These are phyloP conservation scores for Hofmannophila pseudospretella DNA, from an alignment of 2,888 invertebrate genomes.

Conservation along the genomic window DNA sequence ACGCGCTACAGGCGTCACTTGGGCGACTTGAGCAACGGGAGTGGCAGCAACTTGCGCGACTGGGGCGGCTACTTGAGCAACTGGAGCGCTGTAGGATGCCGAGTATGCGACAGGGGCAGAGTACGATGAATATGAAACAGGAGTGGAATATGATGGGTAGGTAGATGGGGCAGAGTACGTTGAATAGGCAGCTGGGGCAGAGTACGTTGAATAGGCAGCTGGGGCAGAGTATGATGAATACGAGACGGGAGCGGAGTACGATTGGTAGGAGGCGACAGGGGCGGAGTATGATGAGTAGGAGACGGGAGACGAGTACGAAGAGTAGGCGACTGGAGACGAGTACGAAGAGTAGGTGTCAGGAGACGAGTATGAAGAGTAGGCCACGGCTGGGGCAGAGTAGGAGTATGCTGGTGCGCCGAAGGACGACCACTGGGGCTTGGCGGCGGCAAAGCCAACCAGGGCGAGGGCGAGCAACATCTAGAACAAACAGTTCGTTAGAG, in stretches of 20 bases:
- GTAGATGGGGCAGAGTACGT: slow-evolving; percentile 14
- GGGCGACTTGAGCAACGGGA: slow-evolving; percentile 18
- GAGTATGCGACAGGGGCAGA: slow-evolving; percentile 15
- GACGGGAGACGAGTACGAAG: background rate
- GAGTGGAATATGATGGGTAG: slow-evolving; percentile 11
- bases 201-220: slow-evolving; percentile 3
- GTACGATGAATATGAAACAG: slow-evolving; percentile 14
- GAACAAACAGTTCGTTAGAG: background rate
- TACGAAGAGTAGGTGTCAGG: slow-evolving; percentile 8
- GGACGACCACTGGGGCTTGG: slow-evolving; percentile 14
- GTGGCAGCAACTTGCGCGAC: slow-evolving; percentile 6
- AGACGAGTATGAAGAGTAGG: slow-evolving; percentile 8
- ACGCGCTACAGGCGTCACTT: slow-evolving; percentile 10
- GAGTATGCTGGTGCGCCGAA: slow-evolving; percentile 17
- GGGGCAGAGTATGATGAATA: no score
- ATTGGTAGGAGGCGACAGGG: background rate
- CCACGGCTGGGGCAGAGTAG: slow-evolving; percentile 13
- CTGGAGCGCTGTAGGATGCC: slow-evolving; percentile 7
- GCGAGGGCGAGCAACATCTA: slow-evolving; percentile 13
- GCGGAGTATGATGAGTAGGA: background rate
- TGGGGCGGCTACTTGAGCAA: slow-evolving; percentile 10
- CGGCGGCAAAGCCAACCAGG: slow-evolving; percentile 15
- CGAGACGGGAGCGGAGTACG: no score
- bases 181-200: slow-evolving; percentile 12
- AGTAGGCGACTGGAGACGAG: slow-evolving; percentile 14